These are phyloP conservation scores for Leptobrachium leishanense DNA, from an alignment of 2,113 vertebrate species.

Conservation along the genomic window DNA sequence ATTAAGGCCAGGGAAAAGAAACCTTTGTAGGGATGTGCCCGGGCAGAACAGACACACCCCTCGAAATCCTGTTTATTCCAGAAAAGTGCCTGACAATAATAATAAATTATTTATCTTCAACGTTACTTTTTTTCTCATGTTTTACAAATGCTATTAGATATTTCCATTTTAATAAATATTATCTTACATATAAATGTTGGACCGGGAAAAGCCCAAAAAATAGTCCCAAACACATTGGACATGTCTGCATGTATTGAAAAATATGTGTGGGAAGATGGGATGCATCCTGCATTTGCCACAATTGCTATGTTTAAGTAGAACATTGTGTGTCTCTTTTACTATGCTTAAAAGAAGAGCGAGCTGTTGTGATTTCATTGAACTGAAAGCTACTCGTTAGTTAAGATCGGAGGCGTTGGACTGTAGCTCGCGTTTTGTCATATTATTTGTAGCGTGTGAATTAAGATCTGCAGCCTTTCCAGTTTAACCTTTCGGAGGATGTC, in stretches of 20 bases:
- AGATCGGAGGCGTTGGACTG: conserved; percentile 8
- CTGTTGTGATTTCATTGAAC: conserved; percentile 11
- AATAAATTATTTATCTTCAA: too few species aligned
- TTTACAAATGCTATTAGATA: too few species aligned
- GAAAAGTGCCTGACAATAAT: too few species aligned
- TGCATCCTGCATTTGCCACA: background rate
- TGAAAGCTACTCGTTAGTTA: conserved; percentile 9
- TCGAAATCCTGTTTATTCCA: too few species aligned
- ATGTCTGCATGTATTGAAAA: background rate
- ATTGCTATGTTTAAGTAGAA: conserved; percentile 13
- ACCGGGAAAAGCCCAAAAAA: too few species aligned
- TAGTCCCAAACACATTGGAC: too few species aligned
- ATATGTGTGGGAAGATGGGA: background rate
- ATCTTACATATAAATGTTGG: too few species aligned
- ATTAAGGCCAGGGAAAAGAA: too few species aligned
- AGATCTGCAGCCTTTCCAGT: conserved; percentile 17
- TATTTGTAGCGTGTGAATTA: conserved; percentile 28
- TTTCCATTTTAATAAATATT: too few species aligned
- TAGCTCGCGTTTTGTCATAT: conserved; percentile 27
- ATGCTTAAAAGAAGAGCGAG: conserved; percentile 6
- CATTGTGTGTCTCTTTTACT: conserved; percentile 8
- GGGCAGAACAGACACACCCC: too few species aligned
- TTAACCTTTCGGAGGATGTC: conserved; percentile 33
- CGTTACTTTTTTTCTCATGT: too few species aligned
- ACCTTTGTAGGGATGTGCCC: too few species aligned